Conservation (phyloP, 92 coral and sea anemone genomes). For the Epizoanthus stellaris region DNA sequence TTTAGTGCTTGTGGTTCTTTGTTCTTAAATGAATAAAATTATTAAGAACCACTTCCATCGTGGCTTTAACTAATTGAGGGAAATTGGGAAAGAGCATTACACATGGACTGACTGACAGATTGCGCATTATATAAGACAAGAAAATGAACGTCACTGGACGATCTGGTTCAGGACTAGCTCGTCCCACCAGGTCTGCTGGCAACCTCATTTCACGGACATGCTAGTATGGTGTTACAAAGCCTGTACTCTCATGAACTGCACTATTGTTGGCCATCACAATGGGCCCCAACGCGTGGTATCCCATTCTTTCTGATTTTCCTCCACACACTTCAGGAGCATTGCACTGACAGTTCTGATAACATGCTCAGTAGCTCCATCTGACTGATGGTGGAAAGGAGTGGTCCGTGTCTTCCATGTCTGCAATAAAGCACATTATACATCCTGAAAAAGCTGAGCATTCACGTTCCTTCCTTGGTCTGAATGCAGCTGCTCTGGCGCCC, state of each 20-base stretch:
- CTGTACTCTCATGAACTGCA: slow-evolving; percentile 34
- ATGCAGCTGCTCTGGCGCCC: slow-evolving; percentile 47
- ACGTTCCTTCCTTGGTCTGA: slow-evolving; percentile 33
- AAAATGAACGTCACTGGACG: not conserved
- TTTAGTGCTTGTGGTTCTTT: too few species aligned
- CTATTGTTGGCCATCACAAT: slow-evolving; percentile 2
- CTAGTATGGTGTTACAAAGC: slow-evolving; percentile 34
- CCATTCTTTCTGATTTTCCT: slow-evolving; percentile 18
- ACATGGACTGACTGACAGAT: too few species aligned
- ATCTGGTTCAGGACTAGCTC: not conserved
- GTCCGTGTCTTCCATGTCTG: slow-evolving; percentile 43
- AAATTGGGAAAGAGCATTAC: too few species aligned
- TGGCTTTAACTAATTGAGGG: too few species aligned
- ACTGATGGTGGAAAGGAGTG: slow-evolving; percentile 21
- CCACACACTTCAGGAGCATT: not conserved
- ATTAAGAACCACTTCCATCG: too few species aligned
- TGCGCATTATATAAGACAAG: too few species aligned
- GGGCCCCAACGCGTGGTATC: slow-evolving; percentile 2
- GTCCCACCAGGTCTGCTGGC: slow-evolving; percentile 30
- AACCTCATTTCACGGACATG: slow-evolving; percentile 27
- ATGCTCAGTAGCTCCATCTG: slow-evolving; percentile 12
- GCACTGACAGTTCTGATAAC: slow-evolving; percentile 32
- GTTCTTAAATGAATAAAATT: not conserved
- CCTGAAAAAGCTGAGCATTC: slow-evolving; percentile 18
- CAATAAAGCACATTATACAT: slow-evolving; percentile 4